phyloP scores from a whole-genome alignment of 2,888 invertebrate species.

The Morpho achilles region DNA sequence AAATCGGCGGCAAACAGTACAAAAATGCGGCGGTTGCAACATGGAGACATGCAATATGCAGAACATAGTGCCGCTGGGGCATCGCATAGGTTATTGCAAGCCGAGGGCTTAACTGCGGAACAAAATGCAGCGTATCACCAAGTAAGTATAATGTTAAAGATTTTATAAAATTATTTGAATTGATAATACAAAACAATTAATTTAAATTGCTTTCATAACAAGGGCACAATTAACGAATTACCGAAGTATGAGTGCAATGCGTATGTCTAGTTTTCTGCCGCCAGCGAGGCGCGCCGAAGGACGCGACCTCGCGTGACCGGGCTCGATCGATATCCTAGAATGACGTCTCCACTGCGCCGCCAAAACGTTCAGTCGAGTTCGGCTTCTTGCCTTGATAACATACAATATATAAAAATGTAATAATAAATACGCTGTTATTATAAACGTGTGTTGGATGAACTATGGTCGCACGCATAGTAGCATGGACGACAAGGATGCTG shows the following conservation, averaged over 20 bases:
- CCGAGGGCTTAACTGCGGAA: slow-evolving; percentile 92
- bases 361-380: slow-evolving; percentile 60
- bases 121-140: slow-evolving; percentile 90
- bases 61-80: slow-evolving; percentile 89
- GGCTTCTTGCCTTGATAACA: slow-evolving; percentile 63
- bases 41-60: slow-evolving; percentile 90
- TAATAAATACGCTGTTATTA: slow-evolving; percentile 24
- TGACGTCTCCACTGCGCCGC: slow-evolving; percentile 46
- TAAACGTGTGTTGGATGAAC: slow-evolving; percentile 31
- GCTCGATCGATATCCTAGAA: slow-evolving; percentile 66
- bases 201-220: too few species aligned
- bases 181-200: too few species aligned
- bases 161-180: too few species aligned
- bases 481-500: slow-evolving; percentile 68
- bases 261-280: slow-evolving; percentile 32
- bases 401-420: slow-evolving; percentile 29
- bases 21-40: slow-evolving; percentile 81
- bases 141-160: slow-evolving; percentile 65
- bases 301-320: slow-evolving; percentile 72
- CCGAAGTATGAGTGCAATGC: slow-evolving; percentile 10
- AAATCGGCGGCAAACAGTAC: slow-evolving; percentile 72
- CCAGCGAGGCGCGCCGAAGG: slow-evolving; percentile 75
- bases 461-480: slow-evolving; percentile 61
- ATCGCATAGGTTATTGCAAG: slow-evolving; percentile 87
- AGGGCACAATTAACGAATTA: background rate